A percentile compares a stretch with the other conserved stretches of the same genome.
Conservation (phyloP, 2,113 vertebrate species). For the Dryoscopus gambensis region DNA sequence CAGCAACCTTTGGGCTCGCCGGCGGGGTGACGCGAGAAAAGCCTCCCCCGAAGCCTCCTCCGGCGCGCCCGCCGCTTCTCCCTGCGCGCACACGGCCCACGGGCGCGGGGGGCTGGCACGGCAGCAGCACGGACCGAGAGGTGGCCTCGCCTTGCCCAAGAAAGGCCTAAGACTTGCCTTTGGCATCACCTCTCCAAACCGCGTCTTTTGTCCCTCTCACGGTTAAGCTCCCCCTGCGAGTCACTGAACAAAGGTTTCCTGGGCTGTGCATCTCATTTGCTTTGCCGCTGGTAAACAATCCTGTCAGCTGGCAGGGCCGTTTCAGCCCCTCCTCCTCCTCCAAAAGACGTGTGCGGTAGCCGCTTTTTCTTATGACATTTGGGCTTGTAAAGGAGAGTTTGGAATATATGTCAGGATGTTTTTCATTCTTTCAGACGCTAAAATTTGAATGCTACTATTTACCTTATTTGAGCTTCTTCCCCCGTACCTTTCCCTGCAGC, state of each 20-base stretch:
- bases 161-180: neutral
- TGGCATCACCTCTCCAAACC: neutral
- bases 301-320: neutral
- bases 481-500: neutral
- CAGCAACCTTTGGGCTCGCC: neutral
- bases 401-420: neutral
- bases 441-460: neutral
- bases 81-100: neutral
- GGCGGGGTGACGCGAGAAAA: neutral
- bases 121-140: neutral
- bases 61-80: neutral
- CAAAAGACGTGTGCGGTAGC: neutral
- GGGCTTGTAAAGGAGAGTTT: neutral
- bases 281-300: neutral
- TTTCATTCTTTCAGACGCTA: neutral
- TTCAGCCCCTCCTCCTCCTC: neutral
- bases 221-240: neutral
- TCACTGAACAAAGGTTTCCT: slow-evolving; percentile 25
- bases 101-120: neutral
- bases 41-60: neutral
- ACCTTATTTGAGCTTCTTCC: neutral
- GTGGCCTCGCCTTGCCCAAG: fast-evolving
- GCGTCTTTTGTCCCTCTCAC: neutral
- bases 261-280: neutral
- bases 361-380: neutral